Evolutionary conservation across 2,888 invertebrate species (phyloP).

Genomic region (Prosapia bicincta): DNA sequence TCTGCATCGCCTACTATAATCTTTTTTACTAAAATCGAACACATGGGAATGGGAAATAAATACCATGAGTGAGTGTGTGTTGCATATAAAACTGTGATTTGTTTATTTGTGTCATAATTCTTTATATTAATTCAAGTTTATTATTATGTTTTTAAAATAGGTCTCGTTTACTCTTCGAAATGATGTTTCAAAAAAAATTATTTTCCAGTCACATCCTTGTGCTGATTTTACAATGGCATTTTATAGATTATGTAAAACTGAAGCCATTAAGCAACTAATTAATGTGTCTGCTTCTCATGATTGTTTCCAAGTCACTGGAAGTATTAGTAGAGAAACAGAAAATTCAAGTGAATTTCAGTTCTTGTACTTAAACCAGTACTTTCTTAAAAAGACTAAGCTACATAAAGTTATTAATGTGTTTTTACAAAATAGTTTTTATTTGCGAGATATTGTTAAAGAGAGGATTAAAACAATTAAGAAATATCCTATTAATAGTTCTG

Average conservation of each 20-base stretch:
- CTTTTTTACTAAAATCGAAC: no score
- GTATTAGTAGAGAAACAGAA: slow-evolving; percentile 52
- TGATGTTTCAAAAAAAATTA: slow-evolving; percentile 56
- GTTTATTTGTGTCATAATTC: no score
- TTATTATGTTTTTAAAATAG: slow-evolving; percentile 35
- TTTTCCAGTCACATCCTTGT: slow-evolving; percentile 53
- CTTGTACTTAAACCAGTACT: slow-evolving; percentile 63
- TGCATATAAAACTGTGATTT: no score
- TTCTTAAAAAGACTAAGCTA: slow-evolving; percentile 52
- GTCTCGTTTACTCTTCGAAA: slow-evolving; percentile 66
- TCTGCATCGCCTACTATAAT: no score
- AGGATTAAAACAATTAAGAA: slow-evolving; percentile 26
- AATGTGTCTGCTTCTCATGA: background rate
- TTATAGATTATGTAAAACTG: slow-evolving; percentile 47
- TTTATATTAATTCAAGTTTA: no score
- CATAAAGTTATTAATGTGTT: slow-evolving; percentile 48
- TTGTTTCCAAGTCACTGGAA: slow-evolving; percentile 53
- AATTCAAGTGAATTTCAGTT: slow-evolving; percentile 53
- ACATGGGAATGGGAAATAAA: no score
- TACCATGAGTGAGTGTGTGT: no score
- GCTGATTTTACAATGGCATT: slow-evolving; percentile 7
- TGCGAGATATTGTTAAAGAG: slow-evolving; percentile 22
- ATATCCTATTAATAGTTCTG: slow-evolving; percentile 16
- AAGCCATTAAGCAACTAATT: slow-evolving; percentile 11
- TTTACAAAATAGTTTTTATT: slow-evolving; percentile 42